phyloP scores from a whole-genome alignment of 2,888 invertebrate genomes.

The Dorcus parallelipipedus region DNA sequence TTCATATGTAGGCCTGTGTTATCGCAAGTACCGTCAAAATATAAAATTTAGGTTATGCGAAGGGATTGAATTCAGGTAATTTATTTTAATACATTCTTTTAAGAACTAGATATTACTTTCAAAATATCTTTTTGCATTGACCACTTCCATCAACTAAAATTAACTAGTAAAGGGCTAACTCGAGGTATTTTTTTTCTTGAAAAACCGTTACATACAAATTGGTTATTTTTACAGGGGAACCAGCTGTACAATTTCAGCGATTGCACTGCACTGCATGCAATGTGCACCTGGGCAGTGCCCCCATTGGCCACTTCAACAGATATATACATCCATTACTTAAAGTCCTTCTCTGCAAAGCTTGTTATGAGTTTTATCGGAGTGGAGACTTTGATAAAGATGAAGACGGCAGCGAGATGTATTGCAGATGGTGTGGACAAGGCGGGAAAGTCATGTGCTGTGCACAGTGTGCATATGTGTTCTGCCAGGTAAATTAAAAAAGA shows the following conservation, averaged over 20 bases:
- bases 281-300: conserved; percentile 69
- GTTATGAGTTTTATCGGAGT: conserved; percentile 75
- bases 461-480: conserved; percentile 70
- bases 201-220: too few species aligned
- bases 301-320: conserved; percentile 60
- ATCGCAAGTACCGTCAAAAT: too few species aligned
- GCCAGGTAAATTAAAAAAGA: conserved; percentile 53
- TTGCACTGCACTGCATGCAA: conserved; percentile 76
- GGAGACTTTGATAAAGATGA: conserved; percentile 81
- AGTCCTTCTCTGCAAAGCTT: conserved; percentile 68
- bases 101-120: too few species aligned
- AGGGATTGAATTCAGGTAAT: too few species aligned
- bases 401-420: conserved; percentile 78
- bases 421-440: conserved; percentile 80
- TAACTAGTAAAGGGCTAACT: too few species aligned
- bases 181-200: too few species aligned
- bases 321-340: conserved; percentile 70
- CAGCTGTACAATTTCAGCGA: conserved; percentile 56
- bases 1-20: too few species aligned
- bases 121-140: too few species aligned
- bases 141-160: too few species aligned
- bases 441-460: conserved; percentile 71
- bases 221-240: conserved; percentile 52
- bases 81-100: too few species aligned
- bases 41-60: too few species aligned